Evolutionary conservation across 1,140 invertebrate genomes (phyloP).

Genomic region (Cephus cinctus): DNA sequence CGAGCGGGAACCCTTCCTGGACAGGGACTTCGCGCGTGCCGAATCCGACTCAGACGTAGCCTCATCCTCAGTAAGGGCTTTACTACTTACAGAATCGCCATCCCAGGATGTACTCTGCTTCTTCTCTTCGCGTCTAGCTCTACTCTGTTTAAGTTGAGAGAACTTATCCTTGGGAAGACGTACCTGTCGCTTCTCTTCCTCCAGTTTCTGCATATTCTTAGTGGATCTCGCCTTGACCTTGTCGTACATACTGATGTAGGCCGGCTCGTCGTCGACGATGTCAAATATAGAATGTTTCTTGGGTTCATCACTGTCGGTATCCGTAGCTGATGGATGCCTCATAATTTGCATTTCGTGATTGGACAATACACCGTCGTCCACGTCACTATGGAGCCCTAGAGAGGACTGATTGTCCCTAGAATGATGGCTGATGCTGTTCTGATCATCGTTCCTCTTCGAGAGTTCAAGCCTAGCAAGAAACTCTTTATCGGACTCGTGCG

Average conservation of each 20-base stretch:
- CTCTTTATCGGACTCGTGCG: conserved; percentile 61
- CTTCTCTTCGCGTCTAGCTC: conserved; percentile 81
- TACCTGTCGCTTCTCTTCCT: conserved; percentile 84
- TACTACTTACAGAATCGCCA: conserved; percentile 73
- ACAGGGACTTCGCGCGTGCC: conserved; percentile 50
- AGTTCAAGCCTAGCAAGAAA: conserved; percentile 65
- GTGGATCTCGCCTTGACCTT: conserved; percentile 95
- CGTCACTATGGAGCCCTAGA: conserved; percentile 41
- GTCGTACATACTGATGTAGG: conserved; percentile 97
- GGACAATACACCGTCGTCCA: conserved; percentile 43
- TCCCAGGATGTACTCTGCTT: conserved; percentile 85
- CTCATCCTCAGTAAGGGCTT: conserved; percentile 53
- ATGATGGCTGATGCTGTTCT: conserved; percentile 26
- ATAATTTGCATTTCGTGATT: conserved; percentile 46
- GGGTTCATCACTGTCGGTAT: conserved; percentile 72
- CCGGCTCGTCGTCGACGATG: conserved; percentile 84
- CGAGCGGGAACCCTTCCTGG: conserved; percentile 54
- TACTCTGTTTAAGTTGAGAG: conserved; percentile 81
- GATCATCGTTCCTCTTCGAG: conserved; percentile 41
- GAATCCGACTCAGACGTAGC: conserved; percentile 52
- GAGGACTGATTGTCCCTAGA: conserved; percentile 26
- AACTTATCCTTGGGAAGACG: conserved; percentile 83
- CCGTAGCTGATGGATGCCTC: conserved; percentile 49
- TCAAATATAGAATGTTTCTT: conserved; percentile 92
- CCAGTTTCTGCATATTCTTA: conserved; percentile 87